These are phyloP conservation scores for Drosophila navojoa DNA, from an alignment of 1,140 invertebrate species.

Conservation along the genomic window DNA sequence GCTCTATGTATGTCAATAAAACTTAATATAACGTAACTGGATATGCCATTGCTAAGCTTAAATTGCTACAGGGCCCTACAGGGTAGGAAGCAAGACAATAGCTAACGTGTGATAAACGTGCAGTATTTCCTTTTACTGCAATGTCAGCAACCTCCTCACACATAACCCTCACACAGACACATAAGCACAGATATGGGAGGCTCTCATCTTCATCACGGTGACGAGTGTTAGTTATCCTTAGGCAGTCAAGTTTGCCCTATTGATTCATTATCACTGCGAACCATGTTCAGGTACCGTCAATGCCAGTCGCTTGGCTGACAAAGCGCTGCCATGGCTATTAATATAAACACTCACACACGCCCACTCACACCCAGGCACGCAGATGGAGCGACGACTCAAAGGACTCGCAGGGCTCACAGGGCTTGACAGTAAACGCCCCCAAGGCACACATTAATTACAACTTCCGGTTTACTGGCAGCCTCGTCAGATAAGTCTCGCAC, in stretches of 20 bases:
- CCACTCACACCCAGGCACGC: neutral
- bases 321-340: constrained; percentile 39
- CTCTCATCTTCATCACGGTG: neutral
- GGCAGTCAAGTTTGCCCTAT: constrained; percentile 30
- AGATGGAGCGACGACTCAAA: neutral
- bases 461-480: constrained; percentile 59
- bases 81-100: neutral
- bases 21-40: no score
- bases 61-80: no score
- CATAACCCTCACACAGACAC: neutral
- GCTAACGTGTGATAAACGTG: neutral
- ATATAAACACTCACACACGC: constrained; percentile 16
- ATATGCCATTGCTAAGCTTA: no score
- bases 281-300: constrained; percentile 35
- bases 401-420: constrained; percentile 55
- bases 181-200: no score
- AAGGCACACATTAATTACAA: constrained; percentile 77
- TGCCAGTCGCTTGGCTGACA: constrained; percentile 31
- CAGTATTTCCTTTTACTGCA: neutral
- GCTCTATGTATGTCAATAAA: no score
- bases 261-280: constrained; percentile 34
- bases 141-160: neutral
- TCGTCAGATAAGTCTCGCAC: constrained; percentile 29
- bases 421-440: constrained; percentile 63
- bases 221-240: constrained; percentile 5